Percentiles rank a stretch among this genome's conserved stretches.
Conservation (phyloP, 37 sponge, comb jelly and placozoan genomes). For the Crambe crambe region DNA sequence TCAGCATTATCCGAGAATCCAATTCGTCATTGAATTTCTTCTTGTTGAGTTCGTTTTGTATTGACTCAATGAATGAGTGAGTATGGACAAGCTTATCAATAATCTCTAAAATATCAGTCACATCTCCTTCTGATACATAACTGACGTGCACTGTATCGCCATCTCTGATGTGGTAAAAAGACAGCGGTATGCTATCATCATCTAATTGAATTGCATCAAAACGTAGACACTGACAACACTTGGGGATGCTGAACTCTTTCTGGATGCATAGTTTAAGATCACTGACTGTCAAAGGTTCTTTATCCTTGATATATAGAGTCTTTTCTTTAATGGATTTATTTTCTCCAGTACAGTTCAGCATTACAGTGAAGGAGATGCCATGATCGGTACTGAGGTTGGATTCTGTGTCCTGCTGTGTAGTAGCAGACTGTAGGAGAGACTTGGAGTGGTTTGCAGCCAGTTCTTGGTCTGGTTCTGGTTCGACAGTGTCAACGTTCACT, state of each 20-base stretch:
- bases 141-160: not conserved
- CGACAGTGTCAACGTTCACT: no score
- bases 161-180: constrained; percentile 4
- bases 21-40: not conserved
- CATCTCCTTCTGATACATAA: not conserved
- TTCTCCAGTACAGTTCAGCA: no score
- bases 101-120: not conserved
- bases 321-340: no score
- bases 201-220: not conserved
- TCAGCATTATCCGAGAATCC: not conserved
- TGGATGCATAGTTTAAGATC: not conserved
- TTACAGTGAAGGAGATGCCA: no score
- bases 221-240: not conserved
- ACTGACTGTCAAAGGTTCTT: no score
- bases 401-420: no score
- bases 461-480: no score
- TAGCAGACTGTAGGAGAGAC: no score
- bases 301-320: no score
- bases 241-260: not conserved
- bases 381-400: no score
- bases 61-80: not conserved
- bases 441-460: no score
- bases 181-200: no score
- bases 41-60: not conserved
- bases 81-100: not conserved